Base-by-base conservation (phyloP, 2,888 invertebrate species). In the Drosophila suboccidentalis region DNA sequence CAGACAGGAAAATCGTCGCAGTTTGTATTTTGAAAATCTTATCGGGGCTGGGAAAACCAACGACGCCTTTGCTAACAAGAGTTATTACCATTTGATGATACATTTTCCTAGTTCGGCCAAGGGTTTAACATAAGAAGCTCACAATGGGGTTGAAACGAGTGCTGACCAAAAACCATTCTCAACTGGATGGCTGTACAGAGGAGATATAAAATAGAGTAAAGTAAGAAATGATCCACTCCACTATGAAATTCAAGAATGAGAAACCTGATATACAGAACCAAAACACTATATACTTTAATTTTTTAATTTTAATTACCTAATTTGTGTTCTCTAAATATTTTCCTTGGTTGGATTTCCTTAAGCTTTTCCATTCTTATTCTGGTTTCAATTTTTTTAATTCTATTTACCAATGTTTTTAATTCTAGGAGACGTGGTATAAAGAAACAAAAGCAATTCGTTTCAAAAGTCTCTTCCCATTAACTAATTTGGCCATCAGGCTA, bases 21-120 rank as follows among this genome's bases (percentile, higher is more conserved):
- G 44, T 46, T 46, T 49, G 39, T 59, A 32, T 38, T 58, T 44
- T 58, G 50, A 69, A 82, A 82, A 80, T 80, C 81, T 69, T 70
- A 53, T 19, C 44, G 58, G 57, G 61, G 41, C 39, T 43, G 22
- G 26, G 49, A 64, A 60, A 46, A 15, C 54, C 64, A 49, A 36
- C 47, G 43, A 41, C 17, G 41, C 13, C 44, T 44, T 15, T 17
- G 17, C 41, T 10, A 61, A 70, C 63, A 78, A 83, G 86, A 90
- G 72, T 86, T 90, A 83, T 77, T 79, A 69, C 74, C 80, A 74
- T 82, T 89, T 89, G 75, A 75, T 75, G 79, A 57, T 66, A 75
- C 75, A 69, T 29, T 49, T 32, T 49, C 5, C 36, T 2, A 50
- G 17, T 11, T 26, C 19, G 53, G 39, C 19, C 38, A 53, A n/a